Conservation (phyloP, 2,797 vertebrate species). For the Morus bassanus region DNA sequence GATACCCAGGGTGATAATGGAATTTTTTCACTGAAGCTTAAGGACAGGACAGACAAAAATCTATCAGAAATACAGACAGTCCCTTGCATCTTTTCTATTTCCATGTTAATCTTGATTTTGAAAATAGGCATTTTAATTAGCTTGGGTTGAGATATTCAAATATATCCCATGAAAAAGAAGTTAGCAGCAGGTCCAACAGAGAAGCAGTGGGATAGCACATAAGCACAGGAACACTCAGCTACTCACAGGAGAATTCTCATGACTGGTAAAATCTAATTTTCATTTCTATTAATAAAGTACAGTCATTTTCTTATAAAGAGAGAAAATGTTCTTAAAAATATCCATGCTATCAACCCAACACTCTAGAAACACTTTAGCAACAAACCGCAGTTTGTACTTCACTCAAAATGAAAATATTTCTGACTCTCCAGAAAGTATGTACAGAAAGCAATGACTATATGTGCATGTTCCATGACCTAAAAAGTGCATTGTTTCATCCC, state of each 20-base stretch:
- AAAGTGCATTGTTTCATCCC: not conserved
- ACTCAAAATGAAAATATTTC: not conserved
- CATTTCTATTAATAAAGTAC: not conserved
- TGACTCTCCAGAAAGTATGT: not conserved
- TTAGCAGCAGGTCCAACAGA: not conserved
- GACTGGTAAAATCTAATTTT: not conserved
- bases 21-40: not conserved
- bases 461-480: not conserved
- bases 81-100: not conserved
- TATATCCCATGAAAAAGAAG: not conserved
- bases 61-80: not conserved
- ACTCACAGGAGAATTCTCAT: not conserved
- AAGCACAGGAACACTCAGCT: not conserved
- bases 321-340: not conserved
- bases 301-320: not conserved
- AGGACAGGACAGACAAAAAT: not conserved
- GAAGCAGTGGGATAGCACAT: not conserved
- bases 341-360: not conserved
- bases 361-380: not conserved
- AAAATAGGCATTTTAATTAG: not conserved
- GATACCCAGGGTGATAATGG: not conserved
- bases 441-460: not conserved
- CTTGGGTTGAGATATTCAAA: not conserved
- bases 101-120: not conserved
- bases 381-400: not conserved